phyloP scores from a whole-genome alignment of 2,888 invertebrate genomes.

The Thera obeliscata region DNA sequence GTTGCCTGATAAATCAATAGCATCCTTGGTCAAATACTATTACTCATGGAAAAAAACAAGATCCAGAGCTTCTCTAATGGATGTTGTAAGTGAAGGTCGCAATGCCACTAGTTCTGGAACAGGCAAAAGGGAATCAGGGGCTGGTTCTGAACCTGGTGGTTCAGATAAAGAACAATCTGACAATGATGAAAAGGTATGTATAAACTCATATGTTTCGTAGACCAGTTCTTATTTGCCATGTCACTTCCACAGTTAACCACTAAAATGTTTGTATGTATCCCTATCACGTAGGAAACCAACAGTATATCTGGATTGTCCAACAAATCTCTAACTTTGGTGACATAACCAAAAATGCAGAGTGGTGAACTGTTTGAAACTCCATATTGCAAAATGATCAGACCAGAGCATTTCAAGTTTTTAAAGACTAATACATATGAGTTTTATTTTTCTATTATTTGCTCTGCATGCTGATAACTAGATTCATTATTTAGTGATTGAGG shows the following conservation, averaged over 20 bases:
- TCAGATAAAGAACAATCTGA: constrained; percentile 92
- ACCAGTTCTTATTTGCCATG: constrained; percentile 1
- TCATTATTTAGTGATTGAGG: constrained; percentile 32
- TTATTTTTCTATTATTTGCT: constrained; percentile 47
- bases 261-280: constrained; percentile 28
- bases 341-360: constrained; percentile 76
- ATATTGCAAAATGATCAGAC: constrained; percentile 15
- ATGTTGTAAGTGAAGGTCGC: constrained; percentile 90
- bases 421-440: constrained; percentile 6
- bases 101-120: constrained; percentile 88
- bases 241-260: constrained; percentile 5
- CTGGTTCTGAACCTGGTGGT: constrained; percentile 91
- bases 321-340: constrained; percentile 43
- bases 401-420: constrained; percentile 3
- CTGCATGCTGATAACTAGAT: constrained; percentile 50
- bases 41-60: constrained; percentile 99
- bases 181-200: constrained; percentile 94
- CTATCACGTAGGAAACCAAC: constrained; percentile 38
- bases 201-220: constrained; percentile 11
- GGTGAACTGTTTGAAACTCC: constrained; percentile 43
- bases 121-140: constrained; percentile 88
- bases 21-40: constrained; percentile 97
- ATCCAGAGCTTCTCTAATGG: constrained; percentile 96
- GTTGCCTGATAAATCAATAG: constrained; percentile 98
- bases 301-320: constrained; percentile 82